phyloP scores from a whole-genome alignment of 2,113 vertebrate genomes.

The Sebastes schlegelii region DNA sequence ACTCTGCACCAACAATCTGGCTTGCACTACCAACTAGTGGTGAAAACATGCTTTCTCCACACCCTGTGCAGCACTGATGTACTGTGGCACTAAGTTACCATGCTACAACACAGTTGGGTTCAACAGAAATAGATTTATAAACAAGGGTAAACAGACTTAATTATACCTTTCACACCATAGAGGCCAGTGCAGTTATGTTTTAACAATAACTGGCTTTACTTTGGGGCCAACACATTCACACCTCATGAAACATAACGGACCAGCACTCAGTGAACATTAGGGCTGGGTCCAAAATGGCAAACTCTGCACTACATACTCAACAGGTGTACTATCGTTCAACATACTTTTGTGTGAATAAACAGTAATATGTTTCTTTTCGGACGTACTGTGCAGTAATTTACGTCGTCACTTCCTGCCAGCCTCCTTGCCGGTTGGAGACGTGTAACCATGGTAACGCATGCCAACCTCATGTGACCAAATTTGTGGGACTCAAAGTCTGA shows the following conservation, averaged over 20 bases:
- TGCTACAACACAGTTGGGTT: neutral
- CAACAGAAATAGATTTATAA: neutral
- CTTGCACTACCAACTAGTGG: neutral
- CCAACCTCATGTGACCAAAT: no score
- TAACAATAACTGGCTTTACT: no score
- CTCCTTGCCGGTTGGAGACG: no score
- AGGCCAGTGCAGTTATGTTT: neutral
- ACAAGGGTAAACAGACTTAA: neutral
- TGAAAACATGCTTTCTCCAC: neutral
- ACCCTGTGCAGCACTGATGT: neutral
- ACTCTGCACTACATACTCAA: no score
- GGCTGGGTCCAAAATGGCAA: no score
- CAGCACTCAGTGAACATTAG: neutral
- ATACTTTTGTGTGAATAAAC: no score
- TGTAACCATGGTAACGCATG: no score
- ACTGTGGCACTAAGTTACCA: neutral
- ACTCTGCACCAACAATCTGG: neutral
- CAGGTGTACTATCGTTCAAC: no score
- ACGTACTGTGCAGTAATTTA: no score
- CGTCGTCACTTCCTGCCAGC: no score
- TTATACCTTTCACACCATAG: neutral
- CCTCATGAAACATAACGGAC: neutral
- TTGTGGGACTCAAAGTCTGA: no score
- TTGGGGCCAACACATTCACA: conserved; percentile 7
- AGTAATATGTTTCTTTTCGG: no score